These are phyloP conservation scores for Daktulosphaira vitifoliae DNA, from an alignment of 1,140 invertebrate species.

Conservation along the genomic window DNA sequence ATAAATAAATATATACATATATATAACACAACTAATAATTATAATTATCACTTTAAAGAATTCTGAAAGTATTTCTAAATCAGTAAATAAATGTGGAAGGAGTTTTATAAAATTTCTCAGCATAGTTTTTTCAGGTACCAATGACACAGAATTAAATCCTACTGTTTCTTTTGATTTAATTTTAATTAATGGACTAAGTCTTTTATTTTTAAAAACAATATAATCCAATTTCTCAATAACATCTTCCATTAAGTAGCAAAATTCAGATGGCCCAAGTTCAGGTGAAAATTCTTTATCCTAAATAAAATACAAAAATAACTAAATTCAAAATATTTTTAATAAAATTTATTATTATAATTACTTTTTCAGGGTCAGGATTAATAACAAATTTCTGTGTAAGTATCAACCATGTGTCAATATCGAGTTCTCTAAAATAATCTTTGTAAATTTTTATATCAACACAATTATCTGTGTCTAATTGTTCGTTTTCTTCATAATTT, in stretches of 20 bases:
- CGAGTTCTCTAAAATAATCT: constrained; percentile 46
- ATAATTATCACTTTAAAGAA: constrained; percentile 40
- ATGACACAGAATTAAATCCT: constrained; percentile 34
- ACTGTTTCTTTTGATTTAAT: constrained; percentile 12
- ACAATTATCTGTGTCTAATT: not conserved
- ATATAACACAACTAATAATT: not conserved
- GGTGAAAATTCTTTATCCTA: constrained; percentile 38
- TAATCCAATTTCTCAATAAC: constrained; percentile 44
- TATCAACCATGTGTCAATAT: constrained; percentile 47
- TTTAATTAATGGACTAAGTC: not conserved
- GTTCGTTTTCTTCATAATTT: constrained; percentile 36
- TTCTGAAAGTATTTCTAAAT: constrained; percentile 40
- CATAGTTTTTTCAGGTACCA: constrained; percentile 35
- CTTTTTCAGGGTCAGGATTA: constrained; percentile 37
- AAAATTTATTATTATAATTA: constrained; percentile 6
- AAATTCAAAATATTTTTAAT: no score
- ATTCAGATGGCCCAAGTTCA: constrained; percentile 44
- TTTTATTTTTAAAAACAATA: constrained; percentile 32
- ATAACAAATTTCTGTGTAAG: constrained; percentile 45
- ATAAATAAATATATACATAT: not conserved
- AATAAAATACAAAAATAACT: constrained; percentile 19
- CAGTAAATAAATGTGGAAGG: constrained; percentile 37
- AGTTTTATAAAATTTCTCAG: constrained; percentile 38
- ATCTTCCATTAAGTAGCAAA: constrained; percentile 47
- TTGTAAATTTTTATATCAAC: constrained; percentile 37